Evolutionary conservation across 2,113 vertebrate species (phyloP).

Genomic region (Chaetorhynchus papuensis): DNA sequence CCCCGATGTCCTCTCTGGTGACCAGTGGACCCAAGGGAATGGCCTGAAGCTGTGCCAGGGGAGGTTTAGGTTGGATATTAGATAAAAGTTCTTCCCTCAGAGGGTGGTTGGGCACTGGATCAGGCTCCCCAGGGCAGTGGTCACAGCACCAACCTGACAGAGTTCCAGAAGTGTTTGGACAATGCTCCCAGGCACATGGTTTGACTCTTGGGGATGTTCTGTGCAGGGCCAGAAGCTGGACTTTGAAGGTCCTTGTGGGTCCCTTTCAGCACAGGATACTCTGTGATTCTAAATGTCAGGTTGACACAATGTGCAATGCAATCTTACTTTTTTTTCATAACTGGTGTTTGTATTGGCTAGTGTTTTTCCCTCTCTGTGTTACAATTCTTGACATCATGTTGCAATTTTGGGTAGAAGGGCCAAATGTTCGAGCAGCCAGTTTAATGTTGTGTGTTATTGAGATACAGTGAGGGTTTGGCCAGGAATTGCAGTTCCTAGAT

Average conservation of each 20-base stretch:
- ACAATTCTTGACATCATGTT: not conserved
- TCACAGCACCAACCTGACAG: not conserved
- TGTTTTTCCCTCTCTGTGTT: not conserved
- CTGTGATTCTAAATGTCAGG: not conserved
- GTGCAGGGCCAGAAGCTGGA: not conserved
- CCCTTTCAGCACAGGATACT: not conserved
- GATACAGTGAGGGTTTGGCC: not conserved
- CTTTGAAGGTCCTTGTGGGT: not conserved
- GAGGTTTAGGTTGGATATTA: not conserved
- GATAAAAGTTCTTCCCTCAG: not conserved
- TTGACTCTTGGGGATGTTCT: not conserved
- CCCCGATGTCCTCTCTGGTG: rapidly evolving
- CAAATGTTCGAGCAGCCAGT: not conserved
- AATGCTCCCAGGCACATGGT: rapidly evolving
- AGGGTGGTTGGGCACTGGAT: rapidly evolving
- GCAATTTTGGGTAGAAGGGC: not conserved
- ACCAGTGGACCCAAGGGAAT: not conserved
- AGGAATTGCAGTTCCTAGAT: not conserved
- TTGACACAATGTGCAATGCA: not conserved
- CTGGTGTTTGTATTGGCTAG: not conserved
- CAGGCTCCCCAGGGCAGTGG: not conserved
- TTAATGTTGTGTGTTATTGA: not conserved
- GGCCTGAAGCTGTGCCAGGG: not conserved
- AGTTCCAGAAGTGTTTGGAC: not conserved
- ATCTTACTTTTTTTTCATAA: not conserved